These are phyloP conservation scores for Cochlearius cochlearius DNA, from an alignment of 2,113 vertebrate genomes.

Conservation along the genomic window DNA sequence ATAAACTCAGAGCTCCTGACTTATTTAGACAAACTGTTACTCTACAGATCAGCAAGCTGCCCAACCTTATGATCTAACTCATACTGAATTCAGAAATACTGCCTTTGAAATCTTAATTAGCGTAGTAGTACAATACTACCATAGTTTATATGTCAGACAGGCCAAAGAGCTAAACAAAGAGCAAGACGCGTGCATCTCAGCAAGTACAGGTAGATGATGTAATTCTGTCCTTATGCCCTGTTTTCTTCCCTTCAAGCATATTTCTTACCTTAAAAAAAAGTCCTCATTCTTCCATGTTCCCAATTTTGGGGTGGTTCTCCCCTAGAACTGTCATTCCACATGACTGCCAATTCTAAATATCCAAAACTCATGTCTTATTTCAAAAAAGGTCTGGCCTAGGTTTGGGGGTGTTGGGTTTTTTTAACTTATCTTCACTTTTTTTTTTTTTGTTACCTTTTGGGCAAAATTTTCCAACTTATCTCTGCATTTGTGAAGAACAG, in stretches of 20 bases:
- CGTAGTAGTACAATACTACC: not conserved
- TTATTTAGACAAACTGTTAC: not conserved
- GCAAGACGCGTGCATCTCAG: not conserved
- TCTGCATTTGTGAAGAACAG: not conserved
- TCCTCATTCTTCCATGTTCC: not conserved
- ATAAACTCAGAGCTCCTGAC: not conserved
- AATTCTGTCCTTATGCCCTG: not conserved
- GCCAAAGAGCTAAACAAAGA: not conserved
- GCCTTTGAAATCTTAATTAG: not conserved
- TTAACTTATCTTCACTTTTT: not conserved
- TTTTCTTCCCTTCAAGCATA: not conserved
- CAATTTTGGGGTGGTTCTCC: rapidly evolving
- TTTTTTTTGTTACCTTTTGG: not conserved
- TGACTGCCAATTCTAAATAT: not conserved
- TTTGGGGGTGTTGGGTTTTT: not conserved
- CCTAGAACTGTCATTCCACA: not conserved
- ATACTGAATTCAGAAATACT: not conserved
- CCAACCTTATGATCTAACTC: not conserved
- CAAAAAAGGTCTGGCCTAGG: not conserved
- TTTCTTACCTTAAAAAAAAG: not conserved
- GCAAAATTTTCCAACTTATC: not conserved
- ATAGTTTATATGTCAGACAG: not conserved
- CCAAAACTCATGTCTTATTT: not conserved
- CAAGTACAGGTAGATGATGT: not conserved
- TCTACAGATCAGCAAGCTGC: not conserved